Conservation (phyloP, 2,888 invertebrate species). For the Aleiodes leptofemur region DNA sequence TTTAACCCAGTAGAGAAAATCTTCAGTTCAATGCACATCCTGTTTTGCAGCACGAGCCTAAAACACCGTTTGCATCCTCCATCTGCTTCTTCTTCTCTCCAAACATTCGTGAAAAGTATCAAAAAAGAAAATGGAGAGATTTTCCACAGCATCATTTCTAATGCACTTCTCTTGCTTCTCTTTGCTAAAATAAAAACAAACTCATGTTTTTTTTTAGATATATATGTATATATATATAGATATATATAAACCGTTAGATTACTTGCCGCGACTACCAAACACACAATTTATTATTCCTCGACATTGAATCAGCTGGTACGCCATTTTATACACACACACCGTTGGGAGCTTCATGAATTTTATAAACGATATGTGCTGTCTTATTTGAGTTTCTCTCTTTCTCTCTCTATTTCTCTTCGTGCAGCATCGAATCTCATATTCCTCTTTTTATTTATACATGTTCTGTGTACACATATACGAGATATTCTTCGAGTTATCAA, state of each 20-base stretch:
- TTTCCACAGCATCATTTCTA: slow-evolving; percentile 45
- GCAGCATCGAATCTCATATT: not conserved
- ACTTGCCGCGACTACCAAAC: not conserved
- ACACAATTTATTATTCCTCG: slow-evolving; percentile 62
- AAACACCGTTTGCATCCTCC: too few relatives aligned
- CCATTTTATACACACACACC: slow-evolving; percentile 41
- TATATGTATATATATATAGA: not conserved
- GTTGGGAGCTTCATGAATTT: slow-evolving; percentile 51
- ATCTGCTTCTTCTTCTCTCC: too few relatives aligned
- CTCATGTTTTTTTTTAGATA: not conserved
- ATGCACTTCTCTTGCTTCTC: slow-evolving; percentile 63
- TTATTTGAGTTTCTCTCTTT: slow-evolving; percentile 32
- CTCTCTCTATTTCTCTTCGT: too few relatives aligned
- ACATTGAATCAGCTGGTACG: slow-evolving; percentile 55
- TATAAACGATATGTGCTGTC: slow-evolving; percentile 44
- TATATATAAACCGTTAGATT: slow-evolving; percentile 17
- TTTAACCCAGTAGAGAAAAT: slow-evolving; percentile 8
- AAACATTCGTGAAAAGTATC: too few relatives aligned
- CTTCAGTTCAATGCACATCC: slow-evolving; percentile 3
- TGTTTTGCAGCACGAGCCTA: too few relatives aligned
- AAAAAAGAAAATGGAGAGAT: too few relatives aligned
- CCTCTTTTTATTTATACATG: slow-evolving; percentile 8
- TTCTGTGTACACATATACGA: not conserved
- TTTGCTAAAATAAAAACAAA: slow-evolving; percentile 43
- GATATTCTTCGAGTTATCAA: slow-evolving; percentile 19